Evolutionary conservation across 2,797 vertebrate species (phyloP).

Genomic region (Karalla daura): DNA sequence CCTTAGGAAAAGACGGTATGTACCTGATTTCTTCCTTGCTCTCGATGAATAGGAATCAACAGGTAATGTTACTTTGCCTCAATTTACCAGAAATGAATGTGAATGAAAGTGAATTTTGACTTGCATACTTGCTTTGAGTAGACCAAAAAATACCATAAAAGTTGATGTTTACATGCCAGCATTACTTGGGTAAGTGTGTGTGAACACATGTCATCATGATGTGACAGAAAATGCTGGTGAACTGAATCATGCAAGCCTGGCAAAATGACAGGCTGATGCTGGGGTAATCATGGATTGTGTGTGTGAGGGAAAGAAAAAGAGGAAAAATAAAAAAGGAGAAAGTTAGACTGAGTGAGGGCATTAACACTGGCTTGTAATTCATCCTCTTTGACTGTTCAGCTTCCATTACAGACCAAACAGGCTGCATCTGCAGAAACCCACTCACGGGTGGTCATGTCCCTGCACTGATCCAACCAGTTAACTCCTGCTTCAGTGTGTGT

Average conservation of each 20-base stretch:
- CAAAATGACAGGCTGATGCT: neutral
- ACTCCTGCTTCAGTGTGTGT: constrained; percentile 22
- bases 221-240: neutral
- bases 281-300: neutral
- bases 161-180: no score
- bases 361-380: constrained; percentile 51
- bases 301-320: neutral
- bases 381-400: constrained; percentile 67
- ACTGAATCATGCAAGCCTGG: neutral
- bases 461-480: constrained; percentile 70
- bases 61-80: no score
- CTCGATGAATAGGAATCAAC: no score
- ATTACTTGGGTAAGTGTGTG: neutral
- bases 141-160: no score
- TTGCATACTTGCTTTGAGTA: no score
- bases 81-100: no score
- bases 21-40: no score
- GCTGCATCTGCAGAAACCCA: constrained; percentile 55
- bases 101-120: no score
- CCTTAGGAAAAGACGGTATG: no score
- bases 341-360: constrained; percentile 22
- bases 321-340: constrained; percentile 4
- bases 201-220: neutral
- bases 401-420: constrained; percentile 78
- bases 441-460: constrained; percentile 76